phyloP scores from a whole-genome alignment of 2,888 invertebrate genomes.

The Exocentrus adspersus region DNA sequence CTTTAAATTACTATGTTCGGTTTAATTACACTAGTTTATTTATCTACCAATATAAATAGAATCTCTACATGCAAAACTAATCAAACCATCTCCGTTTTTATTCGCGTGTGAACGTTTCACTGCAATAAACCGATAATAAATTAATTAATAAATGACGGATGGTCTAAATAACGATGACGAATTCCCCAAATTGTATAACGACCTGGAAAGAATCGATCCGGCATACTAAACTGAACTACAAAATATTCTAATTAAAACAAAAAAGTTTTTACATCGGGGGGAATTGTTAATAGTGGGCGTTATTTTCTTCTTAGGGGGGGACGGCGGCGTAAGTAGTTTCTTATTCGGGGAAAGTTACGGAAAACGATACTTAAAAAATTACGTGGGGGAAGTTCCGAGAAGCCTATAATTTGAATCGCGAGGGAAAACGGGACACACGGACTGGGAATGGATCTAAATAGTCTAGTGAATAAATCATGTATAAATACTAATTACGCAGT shows the following conservation, averaged over 20 bases:
- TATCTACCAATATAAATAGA: too few species aligned
- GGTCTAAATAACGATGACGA: not conserved
- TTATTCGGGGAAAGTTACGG: not conserved
- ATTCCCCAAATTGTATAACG: not conserved
- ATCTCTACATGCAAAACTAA: too few species aligned
- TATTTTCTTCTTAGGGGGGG: not conserved
- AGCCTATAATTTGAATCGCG: not conserved
- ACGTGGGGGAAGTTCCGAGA: not conserved
- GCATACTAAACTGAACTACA: not conserved
- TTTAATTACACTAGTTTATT: too few species aligned
- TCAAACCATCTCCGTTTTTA: too few species aligned
- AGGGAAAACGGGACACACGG: too few species aligned
- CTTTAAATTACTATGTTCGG: too few species aligned
- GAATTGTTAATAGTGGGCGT: not conserved
- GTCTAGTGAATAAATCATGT: too few species aligned
- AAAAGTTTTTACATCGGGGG: not conserved
- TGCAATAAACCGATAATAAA: not conserved
- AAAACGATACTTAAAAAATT: not conserved
- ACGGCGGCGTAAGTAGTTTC: not conserved
- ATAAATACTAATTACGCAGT: too few species aligned
- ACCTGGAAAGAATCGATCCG: slow-evolving; percentile 1
- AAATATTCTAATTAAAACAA: too few species aligned
- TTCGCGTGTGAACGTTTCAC: not conserved
- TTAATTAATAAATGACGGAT: not conserved
- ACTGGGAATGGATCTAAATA: too few species aligned